A percentile compares a stretch with the other conserved stretches of the same genome.
phyloP scores from a whole-genome alignment of 2,113 vertebrate species.

The Etheostoma spectabile region DNA sequence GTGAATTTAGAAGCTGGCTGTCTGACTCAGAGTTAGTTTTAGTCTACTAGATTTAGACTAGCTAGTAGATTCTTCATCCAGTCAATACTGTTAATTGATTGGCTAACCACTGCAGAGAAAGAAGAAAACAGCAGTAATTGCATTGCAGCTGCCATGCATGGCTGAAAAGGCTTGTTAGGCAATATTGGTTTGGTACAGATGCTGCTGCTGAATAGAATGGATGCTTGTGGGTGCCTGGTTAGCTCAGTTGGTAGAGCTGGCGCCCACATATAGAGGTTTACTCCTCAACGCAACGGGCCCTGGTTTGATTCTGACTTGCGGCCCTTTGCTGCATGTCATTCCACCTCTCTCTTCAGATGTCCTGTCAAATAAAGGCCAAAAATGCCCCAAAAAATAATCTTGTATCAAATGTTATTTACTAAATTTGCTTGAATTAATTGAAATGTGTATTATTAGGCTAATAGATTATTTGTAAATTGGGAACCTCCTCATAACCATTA shows the following conservation, averaged over 20 bases:
- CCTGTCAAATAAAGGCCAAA: too few relatives aligned
- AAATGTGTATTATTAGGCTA: neutral
- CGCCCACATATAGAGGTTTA: too few relatives aligned
- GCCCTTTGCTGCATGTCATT: too few relatives aligned
- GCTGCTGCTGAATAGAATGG: constrained; percentile 27
- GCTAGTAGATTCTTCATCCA: constrained; percentile 48
- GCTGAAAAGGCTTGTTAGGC: constrained; percentile 50
- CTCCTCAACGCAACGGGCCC: too few relatives aligned
- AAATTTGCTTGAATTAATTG: constrained; percentile 8
- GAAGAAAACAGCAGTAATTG: constrained; percentile 55
- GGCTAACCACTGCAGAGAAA: constrained; percentile 50
- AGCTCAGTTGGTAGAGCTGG: too few relatives aligned
- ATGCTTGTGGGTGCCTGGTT: neutral
- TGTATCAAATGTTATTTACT: constrained; percentile 22
- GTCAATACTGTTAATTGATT: constrained; percentile 66
- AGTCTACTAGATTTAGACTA: constrained; percentile 47
- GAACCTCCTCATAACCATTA: neutral
- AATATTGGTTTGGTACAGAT: constrained; percentile 46
- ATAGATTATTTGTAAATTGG: neutral
- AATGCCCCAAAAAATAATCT: too few relatives aligned
- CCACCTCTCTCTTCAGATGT: too few relatives aligned
- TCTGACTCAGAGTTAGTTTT: neutral
- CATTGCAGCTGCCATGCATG: constrained; percentile 51
- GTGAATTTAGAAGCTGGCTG: constrained; percentile 3
- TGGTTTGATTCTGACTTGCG: too few relatives aligned